Evolutionary conservation across 2,797 vertebrate species (phyloP).

Genomic region (Cercopithecus diana): DNA sequence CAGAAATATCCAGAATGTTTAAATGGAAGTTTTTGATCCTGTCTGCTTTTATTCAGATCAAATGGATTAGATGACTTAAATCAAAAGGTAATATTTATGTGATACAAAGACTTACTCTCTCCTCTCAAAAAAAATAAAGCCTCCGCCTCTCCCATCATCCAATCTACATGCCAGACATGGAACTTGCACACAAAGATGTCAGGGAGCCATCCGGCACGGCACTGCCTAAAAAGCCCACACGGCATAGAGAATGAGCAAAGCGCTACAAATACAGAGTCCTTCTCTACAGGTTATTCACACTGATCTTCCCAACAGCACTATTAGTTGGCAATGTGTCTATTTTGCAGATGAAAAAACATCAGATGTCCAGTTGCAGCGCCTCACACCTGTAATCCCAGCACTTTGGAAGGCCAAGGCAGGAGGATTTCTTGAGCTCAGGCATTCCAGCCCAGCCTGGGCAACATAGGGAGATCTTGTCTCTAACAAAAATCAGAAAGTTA

Average conservation of each 20-base stretch:
- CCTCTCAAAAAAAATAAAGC: not conserved
- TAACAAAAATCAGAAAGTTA: not conserved
- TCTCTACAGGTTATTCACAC: accelerated
- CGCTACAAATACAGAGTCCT: accelerated
- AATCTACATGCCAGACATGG: not conserved
- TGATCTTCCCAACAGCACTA: accelerated
- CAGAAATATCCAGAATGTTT: not conserved
- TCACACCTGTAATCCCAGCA: too few species aligned
- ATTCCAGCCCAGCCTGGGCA: not conserved
- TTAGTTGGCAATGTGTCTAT: not conserved
- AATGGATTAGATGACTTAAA: not conserved
- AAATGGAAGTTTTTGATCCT: not conserved
- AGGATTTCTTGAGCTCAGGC: not conserved
- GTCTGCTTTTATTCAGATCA: not conserved
- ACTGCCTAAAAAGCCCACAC: accelerated
- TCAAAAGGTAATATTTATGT: not conserved
- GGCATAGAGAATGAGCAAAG: accelerated
- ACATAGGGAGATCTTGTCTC: not conserved
- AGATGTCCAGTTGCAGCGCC: too few species aligned
- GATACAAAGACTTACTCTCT: not conserved
- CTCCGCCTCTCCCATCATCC: not conserved
- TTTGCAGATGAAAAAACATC: not conserved
- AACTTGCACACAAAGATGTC: not conserved
- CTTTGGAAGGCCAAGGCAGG: not conserved
- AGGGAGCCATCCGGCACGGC: accelerated